phyloP scores from a whole-genome alignment of 2,113 vertebrate species.

The Dryoscopus gambensis region DNA sequence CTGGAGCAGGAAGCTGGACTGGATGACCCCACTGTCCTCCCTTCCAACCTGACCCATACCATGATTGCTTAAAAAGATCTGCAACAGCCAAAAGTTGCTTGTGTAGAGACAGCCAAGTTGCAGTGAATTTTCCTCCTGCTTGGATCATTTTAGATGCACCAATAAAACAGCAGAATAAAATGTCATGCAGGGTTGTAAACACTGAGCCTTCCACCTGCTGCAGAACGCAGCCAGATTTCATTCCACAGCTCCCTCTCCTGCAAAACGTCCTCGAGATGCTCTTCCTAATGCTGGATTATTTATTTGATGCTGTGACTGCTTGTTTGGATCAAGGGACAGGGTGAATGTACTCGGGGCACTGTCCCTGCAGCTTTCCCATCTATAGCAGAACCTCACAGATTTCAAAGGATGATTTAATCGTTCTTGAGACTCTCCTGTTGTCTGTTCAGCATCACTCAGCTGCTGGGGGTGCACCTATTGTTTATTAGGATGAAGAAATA shows the following conservation, averaged over 20 bases:
- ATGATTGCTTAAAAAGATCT: neutral
- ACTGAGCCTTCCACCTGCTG: neutral
- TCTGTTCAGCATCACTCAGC: neutral
- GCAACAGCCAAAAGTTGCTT: neutral
- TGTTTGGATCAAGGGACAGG: neutral
- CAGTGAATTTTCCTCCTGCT: neutral
- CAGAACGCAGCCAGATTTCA: neutral
- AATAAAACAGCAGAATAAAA: neutral
- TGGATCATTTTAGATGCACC: neutral
- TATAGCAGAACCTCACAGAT: neutral
- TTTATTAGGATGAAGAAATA: neutral
- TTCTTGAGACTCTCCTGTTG: neutral
- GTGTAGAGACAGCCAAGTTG: neutral
- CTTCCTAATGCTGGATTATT: neutral
- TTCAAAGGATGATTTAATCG: neutral
- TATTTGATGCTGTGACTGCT: neutral
- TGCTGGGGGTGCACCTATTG: neutral
- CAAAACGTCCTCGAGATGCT: neutral
- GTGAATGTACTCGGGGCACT: neutral
- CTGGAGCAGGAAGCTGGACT: neutral
- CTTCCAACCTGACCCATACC: neutral
- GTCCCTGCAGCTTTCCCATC: neutral
- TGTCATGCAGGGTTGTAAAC: neutral
- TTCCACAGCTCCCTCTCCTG: neutral
- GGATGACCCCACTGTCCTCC: neutral